These are phyloP conservation scores for Rosalia funebris DNA, from an alignment of 2,888 invertebrate genomes.

Conservation along the genomic window DNA sequence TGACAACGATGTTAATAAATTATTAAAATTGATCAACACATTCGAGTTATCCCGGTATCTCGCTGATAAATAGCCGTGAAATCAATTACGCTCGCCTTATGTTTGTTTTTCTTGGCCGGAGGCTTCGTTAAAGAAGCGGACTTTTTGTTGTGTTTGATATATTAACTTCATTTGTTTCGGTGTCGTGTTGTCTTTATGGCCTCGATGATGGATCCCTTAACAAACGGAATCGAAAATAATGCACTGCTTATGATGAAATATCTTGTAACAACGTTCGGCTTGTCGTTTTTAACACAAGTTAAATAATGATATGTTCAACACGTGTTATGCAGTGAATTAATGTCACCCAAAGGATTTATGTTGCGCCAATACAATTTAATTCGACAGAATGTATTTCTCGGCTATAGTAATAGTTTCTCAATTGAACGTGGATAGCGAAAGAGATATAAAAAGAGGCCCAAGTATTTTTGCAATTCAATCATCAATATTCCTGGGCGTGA, in stretches of 20 bases:
- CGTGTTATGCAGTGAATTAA: no score
- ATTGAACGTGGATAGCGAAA: no score
- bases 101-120: conserved; percentile 23
- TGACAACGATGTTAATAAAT: conserved; percentile 10
- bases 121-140: conserved; percentile 21
- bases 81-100: conserved; percentile 21
- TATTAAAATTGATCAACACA: conserved; percentile 26
- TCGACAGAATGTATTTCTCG: no score
- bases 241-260: not conserved
- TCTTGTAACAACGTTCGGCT: not conserved
- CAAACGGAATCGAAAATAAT: conserved; percentile 1
- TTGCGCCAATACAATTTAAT: no score
- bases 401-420: no score
- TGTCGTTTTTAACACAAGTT: not conserved
- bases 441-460: no score
- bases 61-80: conserved; percentile 23
- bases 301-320: no score
- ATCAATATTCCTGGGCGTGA: no score
- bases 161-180: conserved; percentile 29
- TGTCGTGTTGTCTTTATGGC: conserved; percentile 21
- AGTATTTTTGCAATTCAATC: no score
- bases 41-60: conserved; percentile 14
- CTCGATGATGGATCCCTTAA: conserved; percentile 3
- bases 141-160: conserved; percentile 19
- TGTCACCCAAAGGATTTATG: no score